Evolutionary conservation across 1,140 invertebrate genomes (phyloP).

Genomic region (Cherax quadricarinatus): DNA sequence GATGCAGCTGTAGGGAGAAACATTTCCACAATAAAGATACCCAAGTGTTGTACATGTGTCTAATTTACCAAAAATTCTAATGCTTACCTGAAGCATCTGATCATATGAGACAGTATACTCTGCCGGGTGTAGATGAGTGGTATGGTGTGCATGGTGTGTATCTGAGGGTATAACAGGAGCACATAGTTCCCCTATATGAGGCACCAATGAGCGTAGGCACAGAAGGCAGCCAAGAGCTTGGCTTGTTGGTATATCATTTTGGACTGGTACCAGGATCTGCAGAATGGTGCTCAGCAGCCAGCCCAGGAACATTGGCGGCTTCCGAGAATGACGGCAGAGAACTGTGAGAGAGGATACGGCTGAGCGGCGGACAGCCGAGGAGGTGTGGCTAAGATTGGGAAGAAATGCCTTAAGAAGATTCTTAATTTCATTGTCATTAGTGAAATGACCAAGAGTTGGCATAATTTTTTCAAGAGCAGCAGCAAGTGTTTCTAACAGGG

Average conservation of each 20-base stretch:
- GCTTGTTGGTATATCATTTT: slow-evolving; percentile 77
- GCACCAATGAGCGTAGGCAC: slow-evolving; percentile 82
- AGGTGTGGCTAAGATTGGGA: slow-evolving; percentile 81
- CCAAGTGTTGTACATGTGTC: too few relatives aligned
- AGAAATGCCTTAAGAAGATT: slow-evolving; percentile 84
- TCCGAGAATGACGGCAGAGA: slow-evolving; percentile 82
- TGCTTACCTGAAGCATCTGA: slow-evolving; percentile 73
- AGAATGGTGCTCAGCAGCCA: slow-evolving; percentile 79
- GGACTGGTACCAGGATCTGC: slow-evolving; percentile 79
- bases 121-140: slow-evolving; percentile 75
- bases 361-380: slow-evolving; percentile 81
- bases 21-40: too few relatives aligned
- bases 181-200: slow-evolving; percentile 77
- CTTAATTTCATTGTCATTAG: slow-evolving; percentile 86
- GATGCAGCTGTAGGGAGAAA: too few relatives aligned
- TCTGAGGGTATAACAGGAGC: slow-evolving; percentile 82
- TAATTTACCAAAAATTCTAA: not conserved
- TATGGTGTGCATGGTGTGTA: slow-evolving; percentile 81
- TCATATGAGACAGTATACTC: slow-evolving; percentile 72
- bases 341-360: slow-evolving; percentile 82
- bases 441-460: slow-evolving; percentile 84
- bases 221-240: slow-evolving; percentile 83
- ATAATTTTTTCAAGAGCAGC: slow-evolving; percentile 84
- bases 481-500: slow-evolving; percentile 85
- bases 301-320: slow-evolving; percentile 81